Evolutionary conservation across 2,113 vertebrate species (phyloP), one percentile per base, ranked within the genome.

Genomic region (Chaetura pelagica): DNA sequence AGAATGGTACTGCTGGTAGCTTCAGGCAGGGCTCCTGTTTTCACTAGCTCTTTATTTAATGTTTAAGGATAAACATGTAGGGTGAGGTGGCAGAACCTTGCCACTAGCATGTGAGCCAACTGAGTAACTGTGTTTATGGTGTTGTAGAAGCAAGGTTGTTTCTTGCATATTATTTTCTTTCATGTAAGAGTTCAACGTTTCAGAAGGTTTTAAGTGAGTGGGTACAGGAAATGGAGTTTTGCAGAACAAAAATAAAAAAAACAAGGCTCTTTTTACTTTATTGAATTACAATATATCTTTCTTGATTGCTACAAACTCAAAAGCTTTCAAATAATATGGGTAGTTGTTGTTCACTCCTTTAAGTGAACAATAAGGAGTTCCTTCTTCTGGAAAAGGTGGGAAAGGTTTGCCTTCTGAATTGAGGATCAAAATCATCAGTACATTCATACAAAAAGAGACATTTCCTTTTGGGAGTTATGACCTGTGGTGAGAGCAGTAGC

Each of bases 151-250:
- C 13, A 4, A 40, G 12, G 27, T 58, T 87, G 17, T 32, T 92
- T 69, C 38, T 40, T 0, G 0, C 3, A 0, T 32, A 19, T 10
- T 58, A 51, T 40, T 76, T 48, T 27, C 6, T 48, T 59, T 52
- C 48, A 61, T 64, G 29, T 77, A 71, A 57, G 48, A n/a, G 5
- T 59, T 68, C 58, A 85, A 8, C 46, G 10, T 74, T 46, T 57
- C 59, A 52, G 44, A 68, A 82, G 18, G 64, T 74, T 11, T 0
- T 73, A 35, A 80, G 6, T 72, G 55, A 92, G 48, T 59, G 30
- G 19, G 24, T 80, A 24, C 38, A 69, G 71, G 48, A 72, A n/a
- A 15, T 46, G 16, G 12, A 35, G 29, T 46, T 80, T 66, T 13
- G 10, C 35, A 67, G 62, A 58, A 82, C 11, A 44, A 81, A 83